Evolutionary conservation across 2,113 vertebrate genomes (phyloP).

Genomic region (Sclerurus mexicanus): DNA sequence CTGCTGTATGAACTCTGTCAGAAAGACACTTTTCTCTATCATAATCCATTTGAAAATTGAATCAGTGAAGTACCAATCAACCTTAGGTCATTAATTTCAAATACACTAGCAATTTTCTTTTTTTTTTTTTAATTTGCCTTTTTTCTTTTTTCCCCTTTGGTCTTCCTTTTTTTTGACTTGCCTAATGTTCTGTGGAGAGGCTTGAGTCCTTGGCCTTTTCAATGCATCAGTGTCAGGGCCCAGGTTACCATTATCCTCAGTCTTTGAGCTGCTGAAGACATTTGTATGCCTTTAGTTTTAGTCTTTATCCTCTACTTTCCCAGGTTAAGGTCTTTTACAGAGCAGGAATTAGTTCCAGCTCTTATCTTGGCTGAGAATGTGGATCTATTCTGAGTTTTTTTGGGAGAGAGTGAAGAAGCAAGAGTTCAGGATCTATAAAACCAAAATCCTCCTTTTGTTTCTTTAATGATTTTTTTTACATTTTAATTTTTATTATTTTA

Average conservation of each 20-base stretch:
- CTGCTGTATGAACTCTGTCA: neutral
- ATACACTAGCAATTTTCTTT: neutral
- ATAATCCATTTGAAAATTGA: neutral
- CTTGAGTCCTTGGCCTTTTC: neutral
- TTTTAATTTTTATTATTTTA: neutral
- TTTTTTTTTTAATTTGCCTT: neutral
- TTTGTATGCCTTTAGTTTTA: neutral
- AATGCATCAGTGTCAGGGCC: neutral
- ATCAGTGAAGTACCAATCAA: constrained; percentile 2
- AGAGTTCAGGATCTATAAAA: neutral
- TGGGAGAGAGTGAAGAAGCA: neutral
- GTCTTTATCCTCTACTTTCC: neutral
- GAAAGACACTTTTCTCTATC: neutral
- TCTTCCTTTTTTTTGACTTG: neutral
- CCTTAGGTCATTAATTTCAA: neutral
- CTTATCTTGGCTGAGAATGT: neutral
- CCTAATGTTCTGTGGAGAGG: neutral
- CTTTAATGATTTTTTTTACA: neutral
- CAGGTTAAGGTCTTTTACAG: neutral
- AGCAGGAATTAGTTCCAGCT: neutral
- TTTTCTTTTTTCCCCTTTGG: neutral
- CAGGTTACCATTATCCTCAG: neutral
- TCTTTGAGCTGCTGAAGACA: neutral
- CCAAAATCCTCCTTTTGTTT: neutral
- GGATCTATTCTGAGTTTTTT: neutral